Evolutionary conservation across 2,888 invertebrate species (phyloP).

Genomic region (Leptopilina myrica): DNA sequence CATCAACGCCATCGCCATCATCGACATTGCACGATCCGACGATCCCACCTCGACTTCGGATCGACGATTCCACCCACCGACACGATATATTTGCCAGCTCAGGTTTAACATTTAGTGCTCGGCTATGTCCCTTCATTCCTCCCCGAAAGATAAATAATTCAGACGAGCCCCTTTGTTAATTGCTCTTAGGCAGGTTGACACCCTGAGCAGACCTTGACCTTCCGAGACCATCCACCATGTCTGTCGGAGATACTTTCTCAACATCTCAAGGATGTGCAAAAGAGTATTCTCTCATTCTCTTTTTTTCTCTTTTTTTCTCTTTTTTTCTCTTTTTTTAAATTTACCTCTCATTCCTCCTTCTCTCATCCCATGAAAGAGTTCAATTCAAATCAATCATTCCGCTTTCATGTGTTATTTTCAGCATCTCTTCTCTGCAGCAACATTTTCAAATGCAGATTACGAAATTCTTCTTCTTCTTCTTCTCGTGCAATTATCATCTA

Average conservation of each 20-base stretch:
- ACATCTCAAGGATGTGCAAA: neutral
- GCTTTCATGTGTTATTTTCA: no score
- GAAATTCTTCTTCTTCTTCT: no score
- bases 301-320: no score
- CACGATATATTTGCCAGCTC: slow-evolving; percentile 58
- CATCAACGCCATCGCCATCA: slow-evolving; percentile 59
- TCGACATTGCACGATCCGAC: slow-evolving; percentile 60
- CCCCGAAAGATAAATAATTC: slow-evolving; percentile 59
- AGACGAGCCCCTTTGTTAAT: slow-evolving; percentile 66
- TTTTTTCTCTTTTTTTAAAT: no score
- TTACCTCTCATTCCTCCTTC: no score
- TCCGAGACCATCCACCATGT: slow-evolving; percentile 47
- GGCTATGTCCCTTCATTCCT: slow-evolving; percentile 37
- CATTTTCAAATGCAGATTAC: no score
- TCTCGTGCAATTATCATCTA: neutral
- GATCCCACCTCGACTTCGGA: slow-evolving; percentile 68
- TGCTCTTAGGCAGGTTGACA: slow-evolving; percentile 65
- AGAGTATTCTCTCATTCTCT: no score
- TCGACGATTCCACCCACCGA: slow-evolving; percentile 74
- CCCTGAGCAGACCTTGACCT: slow-evolving; percentile 64
- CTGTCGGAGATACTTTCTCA: slow-evolving; percentile 29
- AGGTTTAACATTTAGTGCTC: slow-evolving; percentile 65
- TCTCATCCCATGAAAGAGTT: no score
- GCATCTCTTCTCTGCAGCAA: no score
- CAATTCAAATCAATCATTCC: no score